Evolutionary conservation across 2,113 vertebrate species (phyloP).

Genomic region (Arizona elegans): DNA sequence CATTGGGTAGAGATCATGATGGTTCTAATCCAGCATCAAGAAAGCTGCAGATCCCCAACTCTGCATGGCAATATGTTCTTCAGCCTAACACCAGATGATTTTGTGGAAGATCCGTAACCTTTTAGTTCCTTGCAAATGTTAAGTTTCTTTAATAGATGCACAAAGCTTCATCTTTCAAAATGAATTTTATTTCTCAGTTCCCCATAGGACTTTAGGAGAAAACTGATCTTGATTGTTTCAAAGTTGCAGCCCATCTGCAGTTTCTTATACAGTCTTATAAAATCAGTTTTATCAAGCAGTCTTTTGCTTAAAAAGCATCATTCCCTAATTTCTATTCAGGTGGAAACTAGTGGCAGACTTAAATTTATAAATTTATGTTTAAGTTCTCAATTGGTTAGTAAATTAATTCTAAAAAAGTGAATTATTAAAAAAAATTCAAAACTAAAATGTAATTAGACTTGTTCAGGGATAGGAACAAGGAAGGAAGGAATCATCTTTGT

Average conservation of each 20-base stretch:
- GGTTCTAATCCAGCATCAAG: background rate
- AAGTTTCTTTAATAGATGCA: background rate
- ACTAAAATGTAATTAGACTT: background rate
- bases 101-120: background rate
- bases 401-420: background rate
- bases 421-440: background rate
- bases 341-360: background rate
- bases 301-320: background rate
- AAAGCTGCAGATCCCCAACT: background rate
- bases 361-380: background rate
- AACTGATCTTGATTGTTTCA: background rate
- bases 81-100: background rate
- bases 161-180: background rate
- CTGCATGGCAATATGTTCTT: background rate
- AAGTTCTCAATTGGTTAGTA: background rate
- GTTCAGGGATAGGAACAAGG: background rate
- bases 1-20: background rate
- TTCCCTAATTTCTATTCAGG: background rate
- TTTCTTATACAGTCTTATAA: background rate
- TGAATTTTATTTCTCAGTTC: background rate
- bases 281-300: background rate
- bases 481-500: background rate
- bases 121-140: background rate
- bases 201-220: background rate
- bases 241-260: background rate